Percentiles rank a stretch among this genome's conserved stretches.
phyloP scores from a whole-genome alignment of 2,113 vertebrate genomes.

The Spheniscus mendiculus region DNA sequence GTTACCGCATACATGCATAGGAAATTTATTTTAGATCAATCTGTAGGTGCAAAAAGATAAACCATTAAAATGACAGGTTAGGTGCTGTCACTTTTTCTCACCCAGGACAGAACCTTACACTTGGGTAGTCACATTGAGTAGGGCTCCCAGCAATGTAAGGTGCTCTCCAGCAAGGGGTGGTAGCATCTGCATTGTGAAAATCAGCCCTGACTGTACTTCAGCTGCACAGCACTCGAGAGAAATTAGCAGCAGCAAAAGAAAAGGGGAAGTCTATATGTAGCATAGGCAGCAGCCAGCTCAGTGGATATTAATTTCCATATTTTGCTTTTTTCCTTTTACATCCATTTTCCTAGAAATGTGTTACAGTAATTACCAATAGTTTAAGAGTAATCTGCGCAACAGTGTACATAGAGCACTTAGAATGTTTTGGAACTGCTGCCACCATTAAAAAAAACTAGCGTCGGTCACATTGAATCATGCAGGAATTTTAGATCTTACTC shows the following conservation, averaged over 20 bases:
- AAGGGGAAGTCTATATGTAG: background rate
- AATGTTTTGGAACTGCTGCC: background rate
- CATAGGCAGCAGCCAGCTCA: background rate
- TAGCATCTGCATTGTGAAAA: background rate
- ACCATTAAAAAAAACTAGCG: background rate
- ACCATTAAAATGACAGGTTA: background rate
- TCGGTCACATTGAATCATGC: background rate
- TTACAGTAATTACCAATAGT: background rate
- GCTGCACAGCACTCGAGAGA: background rate
- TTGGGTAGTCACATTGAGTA: background rate
- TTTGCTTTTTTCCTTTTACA: background rate
- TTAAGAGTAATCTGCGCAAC: background rate
- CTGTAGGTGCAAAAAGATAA: background rate
- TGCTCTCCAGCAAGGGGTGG: conserved; percentile 16
- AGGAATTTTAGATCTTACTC: background rate
- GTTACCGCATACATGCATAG: background rate
- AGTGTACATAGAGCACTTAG: background rate
- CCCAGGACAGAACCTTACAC: background rate
- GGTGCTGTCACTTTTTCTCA: background rate
- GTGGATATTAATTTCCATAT: background rate
- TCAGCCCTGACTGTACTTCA: background rate
- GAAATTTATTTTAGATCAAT: background rate
- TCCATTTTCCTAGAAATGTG: background rate
- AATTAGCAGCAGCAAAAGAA: background rate
- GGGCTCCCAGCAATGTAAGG: background rate